phyloP scores from a whole-genome alignment of 2,888 invertebrate species.

The Epinotia demarniana region DNA sequence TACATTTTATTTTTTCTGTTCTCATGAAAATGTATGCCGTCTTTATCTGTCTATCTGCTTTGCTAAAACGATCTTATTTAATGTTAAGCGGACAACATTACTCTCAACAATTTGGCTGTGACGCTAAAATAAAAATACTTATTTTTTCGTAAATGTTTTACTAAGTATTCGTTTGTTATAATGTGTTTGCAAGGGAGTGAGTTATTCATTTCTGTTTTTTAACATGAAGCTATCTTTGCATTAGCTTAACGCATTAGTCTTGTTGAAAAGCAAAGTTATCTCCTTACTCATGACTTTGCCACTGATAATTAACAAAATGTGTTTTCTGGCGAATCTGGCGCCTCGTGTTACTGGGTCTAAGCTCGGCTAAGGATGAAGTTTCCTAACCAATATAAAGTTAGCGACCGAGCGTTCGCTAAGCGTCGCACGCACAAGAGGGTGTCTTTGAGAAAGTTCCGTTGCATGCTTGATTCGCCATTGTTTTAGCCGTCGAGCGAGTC shows the following conservation, averaged over 20 bases:
- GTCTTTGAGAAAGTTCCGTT: slow-evolving; percentile 80
- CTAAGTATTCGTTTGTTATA: slow-evolving; percentile 48
- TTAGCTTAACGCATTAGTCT: slow-evolving; percentile 16
- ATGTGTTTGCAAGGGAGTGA: slow-evolving; percentile 65
- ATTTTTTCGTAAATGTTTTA: slow-evolving; percentile 54
- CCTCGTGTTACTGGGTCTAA: slow-evolving; percentile 60
- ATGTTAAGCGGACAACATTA: slow-evolving; percentile 74
- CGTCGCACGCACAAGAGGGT: slow-evolving; percentile 80
- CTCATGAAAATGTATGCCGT: slow-evolving; percentile 75
- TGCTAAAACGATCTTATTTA: slow-evolving; percentile 77
- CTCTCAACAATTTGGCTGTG: slow-evolving; percentile 64
- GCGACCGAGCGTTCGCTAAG: slow-evolving; percentile 71
- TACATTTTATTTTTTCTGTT: slow-evolving; percentile 71
- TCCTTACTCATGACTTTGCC: slow-evolving; percentile 16
- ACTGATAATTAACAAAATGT: slow-evolving; percentile 39
- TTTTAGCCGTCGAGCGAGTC: slow-evolving; percentile 72
- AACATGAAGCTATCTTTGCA: slow-evolving; percentile 46
- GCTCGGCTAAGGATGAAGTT: slow-evolving; percentile 71
- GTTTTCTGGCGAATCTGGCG: slow-evolving; percentile 39
- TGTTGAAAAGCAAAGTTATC: slow-evolving; percentile 14
- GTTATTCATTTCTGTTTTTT: slow-evolving; percentile 49
- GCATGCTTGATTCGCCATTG: slow-evolving; percentile 83
- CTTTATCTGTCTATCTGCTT: slow-evolving; percentile 75
- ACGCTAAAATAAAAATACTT: slow-evolving; percentile 64
- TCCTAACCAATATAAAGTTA: slow-evolving; percentile 81